These are phyloP conservation scores for Azemiops feae DNA, from an alignment of 2,113 vertebrate species.

Conservation along the genomic window DNA sequence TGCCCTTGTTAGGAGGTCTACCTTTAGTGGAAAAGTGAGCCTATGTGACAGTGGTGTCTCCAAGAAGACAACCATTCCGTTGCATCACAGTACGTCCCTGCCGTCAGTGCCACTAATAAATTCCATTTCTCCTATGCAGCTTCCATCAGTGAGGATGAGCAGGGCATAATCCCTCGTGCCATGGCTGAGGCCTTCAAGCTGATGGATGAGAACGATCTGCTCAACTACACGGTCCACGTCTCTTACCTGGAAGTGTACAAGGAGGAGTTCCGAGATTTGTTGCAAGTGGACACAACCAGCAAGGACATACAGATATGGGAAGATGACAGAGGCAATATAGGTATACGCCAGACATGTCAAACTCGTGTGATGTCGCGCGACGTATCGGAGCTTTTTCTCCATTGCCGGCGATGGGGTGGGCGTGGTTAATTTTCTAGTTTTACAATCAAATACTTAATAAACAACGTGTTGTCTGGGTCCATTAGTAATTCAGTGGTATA, in stretches of 20 bases:
- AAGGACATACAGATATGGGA: conserved; percentile 94
- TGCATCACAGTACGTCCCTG: rapidly evolving
- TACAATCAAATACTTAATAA: no score
- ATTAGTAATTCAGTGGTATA: no score
- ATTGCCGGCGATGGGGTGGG: no score
- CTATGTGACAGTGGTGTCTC: rapidly evolving
- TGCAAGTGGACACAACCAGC: conserved; percentile 92
- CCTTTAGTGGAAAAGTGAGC: background rate
- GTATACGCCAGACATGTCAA: conserved; percentile 62
- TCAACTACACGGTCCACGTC: conserved; percentile 86
- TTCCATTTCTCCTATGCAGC: conserved; percentile 66
- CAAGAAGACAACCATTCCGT: background rate
- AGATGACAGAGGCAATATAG: conserved; percentile 92
- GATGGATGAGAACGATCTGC: conserved; percentile 92
- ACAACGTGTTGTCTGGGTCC: no score
- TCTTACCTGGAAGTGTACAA: conserved; percentile 98
- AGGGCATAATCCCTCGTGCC: conserved; percentile 92
- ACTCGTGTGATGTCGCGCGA: no score
- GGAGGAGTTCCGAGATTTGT: conserved; percentile 93
- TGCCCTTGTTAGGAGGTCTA: background rate
- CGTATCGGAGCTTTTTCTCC: no score
- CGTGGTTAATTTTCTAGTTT: no score
- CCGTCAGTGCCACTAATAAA: rapidly evolving
- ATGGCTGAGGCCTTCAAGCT: conserved; percentile 93
- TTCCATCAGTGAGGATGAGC: conserved; percentile 89